Evolutionary conservation across 1,140 invertebrate species (phyloP).

Genomic region (Saxidomus purpurata): DNA sequence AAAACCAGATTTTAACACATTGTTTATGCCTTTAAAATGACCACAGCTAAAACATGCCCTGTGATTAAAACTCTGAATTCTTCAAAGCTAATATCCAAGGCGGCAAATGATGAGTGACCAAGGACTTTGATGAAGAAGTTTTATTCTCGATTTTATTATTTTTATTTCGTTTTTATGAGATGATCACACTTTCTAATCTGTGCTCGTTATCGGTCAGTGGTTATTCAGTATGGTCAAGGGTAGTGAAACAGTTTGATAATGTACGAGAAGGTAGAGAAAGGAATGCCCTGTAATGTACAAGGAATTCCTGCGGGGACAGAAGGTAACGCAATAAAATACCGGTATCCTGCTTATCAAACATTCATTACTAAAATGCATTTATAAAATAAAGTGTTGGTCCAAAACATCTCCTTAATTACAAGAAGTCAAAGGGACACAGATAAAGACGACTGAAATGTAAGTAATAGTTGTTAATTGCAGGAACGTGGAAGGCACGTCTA

Average conservation of each 20-base stretch:
- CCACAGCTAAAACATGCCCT: conserved; percentile 18
- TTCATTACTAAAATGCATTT: too few relatives aligned
- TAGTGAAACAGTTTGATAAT: not conserved
- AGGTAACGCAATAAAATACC: too few relatives aligned
- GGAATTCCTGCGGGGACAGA: not conserved
- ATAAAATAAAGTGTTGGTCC: too few relatives aligned
- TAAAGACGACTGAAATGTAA: too few relatives aligned
- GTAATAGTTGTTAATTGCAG: too few relatives aligned
- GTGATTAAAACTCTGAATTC: conserved; percentile 48
- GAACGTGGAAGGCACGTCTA: too few relatives aligned
- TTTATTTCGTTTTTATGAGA: conserved; percentile 52
- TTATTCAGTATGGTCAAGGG: not conserved
- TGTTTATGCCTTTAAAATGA: conserved; percentile 36
- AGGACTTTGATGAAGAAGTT: conserved; percentile 41
- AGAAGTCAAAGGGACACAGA: too few relatives aligned
- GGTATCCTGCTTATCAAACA: too few relatives aligned
- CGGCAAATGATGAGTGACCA: not conserved
- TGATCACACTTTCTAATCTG: conserved; percentile 59
- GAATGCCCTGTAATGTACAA: not conserved
- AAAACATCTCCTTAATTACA: too few relatives aligned
- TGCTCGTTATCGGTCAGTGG: conserved; percentile 29
- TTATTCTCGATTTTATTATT: conserved; percentile 56
- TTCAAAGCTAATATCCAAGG: conserved; percentile 15
- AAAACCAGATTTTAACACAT: not conserved
- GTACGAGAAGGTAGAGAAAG: not conserved